Conservation (phyloP, 1,140 invertebrate genomes). For the Homarus americanus region DNA sequence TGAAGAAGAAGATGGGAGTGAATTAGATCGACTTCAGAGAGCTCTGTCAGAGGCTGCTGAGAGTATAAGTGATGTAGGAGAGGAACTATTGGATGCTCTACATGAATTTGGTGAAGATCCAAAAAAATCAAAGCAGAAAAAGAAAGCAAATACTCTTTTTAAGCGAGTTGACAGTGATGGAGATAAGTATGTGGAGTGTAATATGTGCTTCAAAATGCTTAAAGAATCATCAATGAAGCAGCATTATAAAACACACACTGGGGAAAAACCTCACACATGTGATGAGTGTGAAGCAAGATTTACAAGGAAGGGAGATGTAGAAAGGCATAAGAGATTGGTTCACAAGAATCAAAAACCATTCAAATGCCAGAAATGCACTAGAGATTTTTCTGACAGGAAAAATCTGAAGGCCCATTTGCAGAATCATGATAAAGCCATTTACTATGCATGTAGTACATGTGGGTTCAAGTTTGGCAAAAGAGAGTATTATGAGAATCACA, state of each 20-base stretch:
- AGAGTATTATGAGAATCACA: conserved; percentile 77
- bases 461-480: conserved; percentile 77
- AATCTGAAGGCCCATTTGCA: conserved; percentile 66
- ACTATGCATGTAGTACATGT: conserved; percentile 75
- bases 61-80: conserved; percentile 61
- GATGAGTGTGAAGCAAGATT: conserved; percentile 76
- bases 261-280: conserved; percentile 76
- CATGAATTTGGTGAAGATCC: conserved; percentile 58
- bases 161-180: conserved; percentile 64
- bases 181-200: conserved; percentile 76
- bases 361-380: conserved; percentile 68
- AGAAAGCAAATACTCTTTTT: conserved; percentile 54
- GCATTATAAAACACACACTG: conserved; percentile 75
- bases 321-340: conserved; percentile 76
- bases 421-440: conserved; percentile 73
- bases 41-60: conserved; percentile 60
- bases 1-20: conserved; percentile 18
- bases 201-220: conserved; percentile 76
- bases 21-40: conserved; percentile 56
- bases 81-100: conserved; percentile 59
- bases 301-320: conserved; percentile 76
- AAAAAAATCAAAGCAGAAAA: conserved; percentile 24
- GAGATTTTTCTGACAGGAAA: conserved; percentile 69
- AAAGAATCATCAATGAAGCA: conserved; percentile 77
- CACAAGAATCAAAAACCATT: conserved; percentile 73